A percentile compares a stretch with the other conserved stretches of the same genome.
Evolutionary conservation across 2,888 invertebrate genomes (phyloP).

Genomic region (Macrosoma leucophasiata): DNA sequence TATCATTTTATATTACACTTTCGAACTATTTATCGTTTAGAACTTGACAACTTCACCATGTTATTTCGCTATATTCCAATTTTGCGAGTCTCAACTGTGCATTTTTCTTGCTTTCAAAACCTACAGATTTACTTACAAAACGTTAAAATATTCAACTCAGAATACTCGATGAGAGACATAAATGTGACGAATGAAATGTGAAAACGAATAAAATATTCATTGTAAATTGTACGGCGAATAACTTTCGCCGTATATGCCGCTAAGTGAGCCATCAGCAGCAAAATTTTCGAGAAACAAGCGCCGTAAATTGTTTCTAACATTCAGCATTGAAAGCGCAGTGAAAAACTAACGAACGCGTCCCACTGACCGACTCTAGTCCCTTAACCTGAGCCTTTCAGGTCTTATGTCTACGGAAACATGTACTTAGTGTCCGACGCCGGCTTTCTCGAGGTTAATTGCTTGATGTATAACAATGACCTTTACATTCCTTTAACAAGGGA

Average conservation of each 20-base stretch:
- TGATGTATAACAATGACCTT: too few species aligned
- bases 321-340: too few species aligned
- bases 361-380: slow-evolving; percentile 57
- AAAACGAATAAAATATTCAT: not conserved
- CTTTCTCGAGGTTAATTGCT: slow-evolving; percentile 53
- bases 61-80: not conserved
- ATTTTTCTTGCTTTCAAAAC: too few species aligned
- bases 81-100: too few species aligned
- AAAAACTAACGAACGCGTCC: slow-evolving; percentile 37
- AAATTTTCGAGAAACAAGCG: too few species aligned
- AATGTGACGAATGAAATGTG: not conserved
- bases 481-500: too few species aligned
- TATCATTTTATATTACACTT: slow-evolving; percentile 22
- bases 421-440: slow-evolving; percentile 38
- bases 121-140: too few species aligned
- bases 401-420: slow-evolving; percentile 43
- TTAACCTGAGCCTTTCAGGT: slow-evolving; percentile 39
- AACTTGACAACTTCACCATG: too few species aligned
- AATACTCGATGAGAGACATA: too few species aligned
- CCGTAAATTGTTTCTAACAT: too few species aligned
- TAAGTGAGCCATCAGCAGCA: too few species aligned
- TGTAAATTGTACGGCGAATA: slow-evolving; percentile 27
- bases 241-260: slow-evolving; percentile 34
- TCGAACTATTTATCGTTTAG: slow-evolving; percentile 2
- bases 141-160: too few species aligned